Evolutionary conservation across 2,888 invertebrate species (phyloP).

Genomic region (Pelosia muscerda): DNA sequence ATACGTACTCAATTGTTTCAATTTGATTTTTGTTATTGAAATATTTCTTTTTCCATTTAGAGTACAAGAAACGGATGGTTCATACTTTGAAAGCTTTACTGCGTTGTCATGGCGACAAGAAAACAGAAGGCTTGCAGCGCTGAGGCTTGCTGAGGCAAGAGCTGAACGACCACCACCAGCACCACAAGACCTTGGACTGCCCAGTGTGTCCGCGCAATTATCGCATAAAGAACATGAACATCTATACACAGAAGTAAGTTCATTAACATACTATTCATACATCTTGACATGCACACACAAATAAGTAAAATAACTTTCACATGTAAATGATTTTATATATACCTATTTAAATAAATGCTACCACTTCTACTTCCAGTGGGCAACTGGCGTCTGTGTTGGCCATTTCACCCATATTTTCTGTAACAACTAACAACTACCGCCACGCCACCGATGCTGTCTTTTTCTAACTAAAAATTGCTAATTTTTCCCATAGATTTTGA

Average conservation of each 20-base stretch:
- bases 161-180: constrained; percentile 89
- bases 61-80: constrained; percentile 97
- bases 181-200: constrained; percentile 89
- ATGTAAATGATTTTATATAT: no score
- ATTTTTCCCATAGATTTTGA: no score
- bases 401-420: no score
- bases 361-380: no score
- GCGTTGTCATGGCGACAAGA: constrained; percentile 97
- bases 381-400: no score
- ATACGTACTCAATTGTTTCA: neutral
- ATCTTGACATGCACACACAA: no score
- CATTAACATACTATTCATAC: no score
- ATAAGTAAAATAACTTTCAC: no score
- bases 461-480: no score
- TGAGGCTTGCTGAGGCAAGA: constrained; percentile 91
- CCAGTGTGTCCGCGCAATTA: constrained; percentile 92
- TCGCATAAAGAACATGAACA: constrained; percentile 84
- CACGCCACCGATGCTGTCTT: no score
- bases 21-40: neutral
- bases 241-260: constrained; percentile 80
- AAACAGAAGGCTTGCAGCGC: constrained; percentile 93
- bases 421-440: no score
- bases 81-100: constrained; percentile 97
- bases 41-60: constrained; percentile 76
- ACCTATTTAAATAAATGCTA: no score